Conservation (phyloP, 2,888 invertebrate species). For the Lithophane socia region DNA sequence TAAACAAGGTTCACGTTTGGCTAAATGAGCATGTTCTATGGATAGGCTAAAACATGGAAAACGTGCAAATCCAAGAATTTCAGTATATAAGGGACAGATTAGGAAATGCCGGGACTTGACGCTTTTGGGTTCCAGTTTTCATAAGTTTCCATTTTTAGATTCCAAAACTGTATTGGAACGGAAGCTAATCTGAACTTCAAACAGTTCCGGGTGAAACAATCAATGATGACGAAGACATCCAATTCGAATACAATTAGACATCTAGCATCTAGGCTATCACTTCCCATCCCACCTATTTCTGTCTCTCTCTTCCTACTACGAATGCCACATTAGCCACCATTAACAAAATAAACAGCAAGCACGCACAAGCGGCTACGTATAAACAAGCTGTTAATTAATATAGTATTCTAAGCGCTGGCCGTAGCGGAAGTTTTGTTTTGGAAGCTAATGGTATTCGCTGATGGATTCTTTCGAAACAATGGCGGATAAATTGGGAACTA, state of each 20-base stretch:
- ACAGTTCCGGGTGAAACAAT: neutral
- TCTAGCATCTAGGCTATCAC: slow-evolving; percentile 13
- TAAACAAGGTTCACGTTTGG: neutral
- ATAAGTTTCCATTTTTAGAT: neutral
- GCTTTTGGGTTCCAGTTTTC: neutral
- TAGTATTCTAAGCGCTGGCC: slow-evolving; percentile 59
- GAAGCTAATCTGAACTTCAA: neutral
- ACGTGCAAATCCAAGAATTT: neutral
- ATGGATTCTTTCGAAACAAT: slow-evolving; percentile 56
- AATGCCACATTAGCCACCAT: slow-evolving; percentile 57
- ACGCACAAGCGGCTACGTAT: slow-evolving; percentile 40
- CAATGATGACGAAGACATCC: neutral
- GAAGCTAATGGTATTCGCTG: slow-evolving; percentile 47
- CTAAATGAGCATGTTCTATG: neutral
- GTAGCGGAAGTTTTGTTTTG: slow-evolving; percentile 60
- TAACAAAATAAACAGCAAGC: slow-evolving; percentile 58
- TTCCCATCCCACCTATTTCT: slow-evolving; percentile 34
- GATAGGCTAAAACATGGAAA: neutral
- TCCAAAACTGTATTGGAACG: neutral
- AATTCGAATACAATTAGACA: slow-evolving; percentile 21
- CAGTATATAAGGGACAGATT: too few species aligned
- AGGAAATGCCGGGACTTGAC: neutral
- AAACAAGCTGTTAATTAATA: slow-evolving; percentile 62
- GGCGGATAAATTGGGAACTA: neutral
- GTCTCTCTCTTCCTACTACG: slow-evolving; percentile 32